Base-by-base conservation (phyloP, 2,797 vertebrate species). In the Intellagama lesueurii region DNA sequence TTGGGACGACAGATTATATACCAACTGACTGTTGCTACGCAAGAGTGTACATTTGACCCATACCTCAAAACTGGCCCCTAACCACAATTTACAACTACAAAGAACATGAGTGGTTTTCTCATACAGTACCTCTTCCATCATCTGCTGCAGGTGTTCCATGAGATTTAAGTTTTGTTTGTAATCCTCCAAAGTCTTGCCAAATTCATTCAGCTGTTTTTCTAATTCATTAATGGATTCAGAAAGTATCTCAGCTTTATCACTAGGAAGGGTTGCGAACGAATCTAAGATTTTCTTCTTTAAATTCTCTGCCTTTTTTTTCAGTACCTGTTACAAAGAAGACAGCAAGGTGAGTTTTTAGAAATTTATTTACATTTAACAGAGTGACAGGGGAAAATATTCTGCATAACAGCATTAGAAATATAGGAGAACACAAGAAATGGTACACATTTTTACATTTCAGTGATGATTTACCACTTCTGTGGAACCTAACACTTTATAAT, bases 101-200 rank as follows among this genome's bases (percentile, higher is more conserved):
- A 86, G 22, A 5, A 12, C 7, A 72, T 89, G 56, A 56, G 52
- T 85, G 22, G 35, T 16, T 24, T 2, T 89, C 93, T 93, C 76
- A 11, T 44, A 81, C 40, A 40, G 40, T 96, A 99, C 98, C 98
- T 99, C 98, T 91, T 98, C 98, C 95, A 98, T 97, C 91, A 98
- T 96, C 64, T 97, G 97, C 49, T 99, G 98, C 83, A 99, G 97
- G 30, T 96, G 97, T 92, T 98, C 97, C 19, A 94, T 97, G 93
- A 98, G 95, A 87, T 98, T 97, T 92, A 99, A 95, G 70, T 98
- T 98, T 88, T 97, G 97, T 79, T 96, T 98, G 92, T 98, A 98
- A 89, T 98, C 98, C 26, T 97, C 95, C 75, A 98, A 94, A 83
- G 96, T 96, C 88, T 90, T 95, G 56, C 96, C 97, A 91, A 99